Base-by-base conservation (phyloP, 2,888 invertebrate species). In the Agriopis marginaria region DNA sequence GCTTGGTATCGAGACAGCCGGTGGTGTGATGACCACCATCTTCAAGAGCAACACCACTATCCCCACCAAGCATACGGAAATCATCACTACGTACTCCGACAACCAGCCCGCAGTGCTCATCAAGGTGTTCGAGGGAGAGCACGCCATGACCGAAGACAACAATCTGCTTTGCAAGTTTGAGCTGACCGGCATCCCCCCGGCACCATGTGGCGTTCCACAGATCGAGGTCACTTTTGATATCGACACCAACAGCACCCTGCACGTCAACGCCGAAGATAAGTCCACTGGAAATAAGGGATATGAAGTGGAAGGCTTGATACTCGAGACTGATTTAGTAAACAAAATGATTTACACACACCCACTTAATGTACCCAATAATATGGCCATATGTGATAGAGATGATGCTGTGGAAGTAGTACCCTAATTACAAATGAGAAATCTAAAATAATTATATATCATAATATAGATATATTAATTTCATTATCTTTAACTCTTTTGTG, bases 1-100 rank as follows among this genome's bases (percentile, higher is more conserved):
- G 0, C 94, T 97, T 79, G 97, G 97, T 79, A 97, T 97, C 76
- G 98, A 98, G 89, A 97, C 97, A 1, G 97, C 97, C 32, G 97
- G 97, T 12, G 97, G 97, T 23, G 97, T 97, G 53, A 99, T 99
- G 99, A 99, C 99, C 66, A 97, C 98, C 0, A 95, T 99, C 67
- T 99, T 99, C 93, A 98, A 99, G 94, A 96, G 99, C 70, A 99
- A 99, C 95, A 98, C 99, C 40, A 98, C 98, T 87, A 99, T 99
- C 89, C 99, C 99, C 69, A 99, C 98, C 72, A 99, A 99, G 92
- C 98, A 99, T 91, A 98, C 98, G 0, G 98, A 99, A 89, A 98
- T 97, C 47, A 99, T 99, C 95, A 99, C 99, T 78, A 99, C 99
- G 5, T 99, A 99, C 91, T 98, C 99, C 0, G 99, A 99, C 93